These are phyloP conservation scores for Chironomus tentans DNA, from an alignment of 2,888 invertebrate genomes.

Conservation along the genomic window DNA sequence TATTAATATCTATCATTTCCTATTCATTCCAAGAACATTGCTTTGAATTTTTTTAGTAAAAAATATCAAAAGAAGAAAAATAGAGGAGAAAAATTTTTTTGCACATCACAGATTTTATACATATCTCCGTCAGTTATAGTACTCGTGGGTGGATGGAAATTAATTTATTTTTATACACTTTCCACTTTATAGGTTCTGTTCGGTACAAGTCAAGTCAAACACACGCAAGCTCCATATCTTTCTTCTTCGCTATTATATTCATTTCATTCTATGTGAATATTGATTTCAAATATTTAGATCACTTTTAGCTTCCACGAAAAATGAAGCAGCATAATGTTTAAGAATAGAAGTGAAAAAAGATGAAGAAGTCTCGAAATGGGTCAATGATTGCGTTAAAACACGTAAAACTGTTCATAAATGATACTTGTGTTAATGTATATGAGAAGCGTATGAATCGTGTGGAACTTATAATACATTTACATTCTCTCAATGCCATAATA, in stretches of 20 bases:
- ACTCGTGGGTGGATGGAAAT: constrained; percentile 11
- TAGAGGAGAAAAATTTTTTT: neutral
- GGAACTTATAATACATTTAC: no score
- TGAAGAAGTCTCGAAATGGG: neutral
- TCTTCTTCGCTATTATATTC: neutral
- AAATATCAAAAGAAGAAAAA: neutral
- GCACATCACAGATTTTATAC: constrained; percentile 10
- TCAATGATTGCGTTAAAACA: neutral
- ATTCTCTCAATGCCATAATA: no score
- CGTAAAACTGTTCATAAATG: no score
- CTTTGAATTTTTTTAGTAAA: neutral
- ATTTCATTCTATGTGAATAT: neutral
- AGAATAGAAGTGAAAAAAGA: neutral
- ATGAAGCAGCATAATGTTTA: neutral
- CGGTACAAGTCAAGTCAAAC: neutral
- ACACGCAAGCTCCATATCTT: neutral
- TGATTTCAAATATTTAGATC: neutral
- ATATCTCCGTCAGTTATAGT: neutral
- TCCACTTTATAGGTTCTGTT: neutral
- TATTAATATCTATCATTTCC: constrained; percentile 26
- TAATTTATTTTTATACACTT: constrained; percentile 16
- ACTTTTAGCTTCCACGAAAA: neutral
- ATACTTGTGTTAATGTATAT: no score
- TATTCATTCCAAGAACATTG: constrained; percentile 4
- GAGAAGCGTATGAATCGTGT: no score